phyloP scores from a whole-genome alignment of 2,113 vertebrate genomes.

The Psilopogon haemacephalus region DNA sequence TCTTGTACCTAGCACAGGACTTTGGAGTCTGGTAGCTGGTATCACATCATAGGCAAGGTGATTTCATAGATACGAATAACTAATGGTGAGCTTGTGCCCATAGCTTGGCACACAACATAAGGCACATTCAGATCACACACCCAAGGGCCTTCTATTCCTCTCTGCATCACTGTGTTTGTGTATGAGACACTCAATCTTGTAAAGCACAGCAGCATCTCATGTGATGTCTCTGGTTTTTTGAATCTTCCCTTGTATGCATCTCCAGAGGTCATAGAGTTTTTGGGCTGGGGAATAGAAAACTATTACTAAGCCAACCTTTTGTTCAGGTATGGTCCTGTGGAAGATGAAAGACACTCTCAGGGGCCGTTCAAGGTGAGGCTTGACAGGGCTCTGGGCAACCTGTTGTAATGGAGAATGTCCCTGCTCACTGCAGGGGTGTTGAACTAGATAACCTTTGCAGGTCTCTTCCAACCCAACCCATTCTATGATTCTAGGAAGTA shows the following conservation, averaged over 20 bases:
- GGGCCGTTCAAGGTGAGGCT: too few species aligned
- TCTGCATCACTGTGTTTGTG: background rate
- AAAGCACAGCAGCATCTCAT: background rate
- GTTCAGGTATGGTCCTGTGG: background rate
- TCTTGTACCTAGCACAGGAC: background rate
- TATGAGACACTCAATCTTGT: background rate
- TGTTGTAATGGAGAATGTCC: too few species aligned
- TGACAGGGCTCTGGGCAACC: too few species aligned
- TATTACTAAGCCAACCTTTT: background rate
- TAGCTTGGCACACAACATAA: background rate
- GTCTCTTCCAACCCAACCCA: too few species aligned
- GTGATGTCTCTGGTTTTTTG: accelerated
- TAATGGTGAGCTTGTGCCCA: background rate
- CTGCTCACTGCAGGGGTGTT: too few species aligned
- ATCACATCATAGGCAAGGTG: background rate
- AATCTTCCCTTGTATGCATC: background rate
- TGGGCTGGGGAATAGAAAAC: background rate
- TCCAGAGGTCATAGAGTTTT: background rate
- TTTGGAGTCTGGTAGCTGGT: background rate
- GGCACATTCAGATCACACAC: background rate
- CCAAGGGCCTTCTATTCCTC: background rate
- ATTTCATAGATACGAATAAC: background rate
- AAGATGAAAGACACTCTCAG: background rate
- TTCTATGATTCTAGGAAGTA: too few species aligned
- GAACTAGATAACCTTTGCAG: too few species aligned